Evolutionary conservation across 2,888 invertebrate species (phyloP), one percentile per base, ranked within the genome.

Genomic region (Habrosyne pyritoides): DNA sequence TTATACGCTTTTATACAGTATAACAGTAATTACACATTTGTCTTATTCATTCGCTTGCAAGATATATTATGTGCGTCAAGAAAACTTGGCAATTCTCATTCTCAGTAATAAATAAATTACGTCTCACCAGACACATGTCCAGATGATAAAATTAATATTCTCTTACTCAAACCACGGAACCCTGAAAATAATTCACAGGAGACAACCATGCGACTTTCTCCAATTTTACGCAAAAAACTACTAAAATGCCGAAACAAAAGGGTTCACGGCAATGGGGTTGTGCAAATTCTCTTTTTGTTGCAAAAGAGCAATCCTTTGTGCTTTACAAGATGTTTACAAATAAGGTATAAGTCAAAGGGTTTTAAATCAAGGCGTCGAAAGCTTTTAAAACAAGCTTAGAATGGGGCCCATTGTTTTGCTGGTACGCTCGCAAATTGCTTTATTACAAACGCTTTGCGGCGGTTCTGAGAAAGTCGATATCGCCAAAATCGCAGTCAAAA

Each of bases 301-400:
- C 71, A 76, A 79, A 84, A 86, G 84, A 86, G 77, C 79, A 69
- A 78, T 78, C 89, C 89, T 87, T 91, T 91, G 89, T 92, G 77
- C 80, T 77, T n/a, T 67, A 76, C 72, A 74, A 78, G 75, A 80
- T 91, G 91, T 91, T 91, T 92, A 91, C 91, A 89, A 91, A 91
- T 89, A 90, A 88, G 80, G 81, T 82, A 78, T 83, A 82, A 84
- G 84, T 89, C 90, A 91, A 91, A 92, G 91, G 90, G 91, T 86
- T 90, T 91, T 91, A 91, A 92, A 92, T 91, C 91, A 89, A 81
- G 80, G 86, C 79, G 91, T 90, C 86, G 90, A 91, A 89, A 92
- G 91, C 87, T 90, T 89, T 90, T 86, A 87, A 91, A 91, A 89
- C 86, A 89, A 85, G 84, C 89, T 91, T 87, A 90, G 89, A 91